Percentiles rank a stretch among this genome's conserved stretches.
These are phyloP conservation scores for Eurosta solidaginis DNA, from an alignment of 1,140 invertebrate species.

Conservation along the genomic window DNA sequence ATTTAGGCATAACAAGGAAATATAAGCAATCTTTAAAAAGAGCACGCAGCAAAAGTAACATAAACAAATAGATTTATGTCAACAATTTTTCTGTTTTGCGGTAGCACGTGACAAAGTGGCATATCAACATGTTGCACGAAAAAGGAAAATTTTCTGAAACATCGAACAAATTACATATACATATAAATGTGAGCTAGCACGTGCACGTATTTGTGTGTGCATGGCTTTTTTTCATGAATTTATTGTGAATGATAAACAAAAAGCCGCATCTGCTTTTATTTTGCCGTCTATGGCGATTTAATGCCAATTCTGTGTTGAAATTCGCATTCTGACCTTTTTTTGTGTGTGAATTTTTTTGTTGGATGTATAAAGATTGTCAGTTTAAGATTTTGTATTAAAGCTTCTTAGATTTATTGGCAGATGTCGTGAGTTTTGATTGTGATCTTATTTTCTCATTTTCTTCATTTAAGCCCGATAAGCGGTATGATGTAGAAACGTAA, in stretches of 20 bases:
- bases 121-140: background rate
- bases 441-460: background rate
- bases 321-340: background rate
- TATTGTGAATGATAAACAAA: no score
- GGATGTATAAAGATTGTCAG: background rate
- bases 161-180: background rate
- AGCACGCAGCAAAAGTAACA: background rate
- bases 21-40: no score
- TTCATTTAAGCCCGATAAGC: no score
- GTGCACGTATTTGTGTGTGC: background rate
- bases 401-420: background rate
- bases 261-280: background rate
- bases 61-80: conserved; percentile 11
- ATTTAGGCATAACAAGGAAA: background rate
- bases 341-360: no score
- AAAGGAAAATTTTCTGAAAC: background rate
- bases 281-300: background rate
- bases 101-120: conserved; percentile 6
- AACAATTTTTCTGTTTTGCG: conserved; percentile 9
- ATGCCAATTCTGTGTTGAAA: background rate
- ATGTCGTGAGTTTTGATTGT: background rate
- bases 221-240: no score
- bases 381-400: background rate
- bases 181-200: background rate
- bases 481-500: no score